Evolutionary conservation across 35 echinoderm and acorn worm genomes (phyloP), one percentile per base, ranked within the genome.

Genomic region (Chiridota heheva): DNA sequence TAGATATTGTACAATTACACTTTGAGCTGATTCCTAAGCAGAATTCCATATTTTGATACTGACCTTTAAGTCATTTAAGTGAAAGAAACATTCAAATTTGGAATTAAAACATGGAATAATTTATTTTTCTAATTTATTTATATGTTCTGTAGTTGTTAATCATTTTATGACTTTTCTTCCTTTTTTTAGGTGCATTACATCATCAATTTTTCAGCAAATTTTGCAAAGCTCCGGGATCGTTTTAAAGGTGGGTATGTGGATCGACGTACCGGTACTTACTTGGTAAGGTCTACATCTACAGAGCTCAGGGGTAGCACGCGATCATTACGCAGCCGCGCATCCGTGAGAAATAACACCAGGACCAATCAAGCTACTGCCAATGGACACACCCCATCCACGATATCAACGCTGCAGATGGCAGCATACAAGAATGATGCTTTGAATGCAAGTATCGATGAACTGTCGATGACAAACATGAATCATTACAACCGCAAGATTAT

Each of bases 191-290:
- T 93, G 15, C 85, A 88, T 44, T 93, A 78, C 49, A 64, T 93
- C 26, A 65, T 93, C 5, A 93, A 93, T 56, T 88, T 78, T 36
- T 67, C 84, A 1, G 90, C 90, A 36, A 93, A 93, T 73, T 93
- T 88, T 82, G 90, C 90, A 44, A 93, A 93, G 40, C 85, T 93
- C 15, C 77, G 90, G 6, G 86, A 93, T 30, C 61, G 90, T 36
- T 93, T 93, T 63, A 93, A 93, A 63, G 86, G 82, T 36, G 90
- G 90, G 1, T 88, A 82, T 58, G 79, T 87, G 12, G 85, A 93
- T 38, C 57, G 86, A 22, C 73, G 82, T 40, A 83, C 90, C 3
- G 85, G 90, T 17, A 87, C 90, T 2, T 93, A 93, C 86, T 28
- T 93, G 6, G 60, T 71, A 0, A 69, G 90, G 0, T 74, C 90